Base-by-base conservation (phyloP, 1,140 invertebrate genomes). In the Nixonia krombeini region DNA sequence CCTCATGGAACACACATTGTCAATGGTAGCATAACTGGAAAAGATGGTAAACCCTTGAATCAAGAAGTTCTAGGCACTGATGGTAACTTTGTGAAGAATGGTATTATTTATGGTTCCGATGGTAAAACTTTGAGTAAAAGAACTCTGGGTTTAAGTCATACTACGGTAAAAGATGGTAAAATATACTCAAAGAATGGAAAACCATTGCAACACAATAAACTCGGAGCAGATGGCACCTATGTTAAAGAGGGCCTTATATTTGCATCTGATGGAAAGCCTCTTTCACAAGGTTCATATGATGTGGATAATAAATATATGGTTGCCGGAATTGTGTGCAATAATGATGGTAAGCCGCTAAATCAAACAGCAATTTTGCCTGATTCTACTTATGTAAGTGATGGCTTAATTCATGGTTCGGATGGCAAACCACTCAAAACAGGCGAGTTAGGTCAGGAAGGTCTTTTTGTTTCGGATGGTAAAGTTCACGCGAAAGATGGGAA, bases 221-320 rank as follows among this genome's bases (percentile, higher is more conserved):
- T 84, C 1, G 78, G 75, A 10, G 51, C 64, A 7, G 71, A 83
- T 28, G 83, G 82, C 10, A 78, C 74, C 1, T 83, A 75, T 25
- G 44, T 85, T 0, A 85, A 85, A 51, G 83, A 85, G 1, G 83
- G 83, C 29, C 52, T 85, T 5, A 64, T 85, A 29, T 84, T 82
- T 33, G 44, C 73, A 1, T 45, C 73, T 2, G 74, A 67, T 45
- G 72, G 72, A 1, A 81, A 77, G 51, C 83, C 83, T 7, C 15
- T 85, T 10, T 81, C 78, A 2, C 78, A 81, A 42, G 82, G 81
- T 5, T 79, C 73, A 0, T 78, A 77, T 9, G 75, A 74, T 9
- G 73, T 74, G 4, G 78, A 83, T 28, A 78, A 74, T 4, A 77
- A 74, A 56, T 80, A 79, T 40, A 79, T 85, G 18, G 79, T 85